Evolutionary conservation across 2,888 invertebrate species (phyloP).

Genomic region (Amphipoea oculea): DNA sequence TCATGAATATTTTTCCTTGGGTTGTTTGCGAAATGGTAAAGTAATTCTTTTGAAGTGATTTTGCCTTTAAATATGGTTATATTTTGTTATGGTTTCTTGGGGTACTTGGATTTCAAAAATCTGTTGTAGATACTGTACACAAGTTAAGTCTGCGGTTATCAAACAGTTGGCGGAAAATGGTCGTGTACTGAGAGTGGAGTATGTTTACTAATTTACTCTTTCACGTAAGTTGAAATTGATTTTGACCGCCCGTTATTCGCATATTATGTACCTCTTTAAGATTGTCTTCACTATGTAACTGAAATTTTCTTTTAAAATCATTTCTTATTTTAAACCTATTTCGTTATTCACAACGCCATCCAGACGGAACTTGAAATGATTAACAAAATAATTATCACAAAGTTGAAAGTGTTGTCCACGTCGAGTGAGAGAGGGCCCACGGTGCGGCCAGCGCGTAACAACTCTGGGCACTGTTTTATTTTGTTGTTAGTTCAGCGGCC

Average conservation of each 20-base stretch:
- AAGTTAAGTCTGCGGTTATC: not conserved
- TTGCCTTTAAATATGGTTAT: conserved; percentile 8
- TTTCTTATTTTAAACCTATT: not conserved
- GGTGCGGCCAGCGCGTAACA: conserved; percentile 40
- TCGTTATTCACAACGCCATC: not conserved
- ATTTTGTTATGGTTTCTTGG: conserved; percentile 6
- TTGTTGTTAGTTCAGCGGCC: conserved; percentile 45
- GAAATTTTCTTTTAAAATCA: not conserved
- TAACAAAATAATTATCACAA: conserved; percentile 47
- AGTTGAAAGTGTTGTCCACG: conserved; percentile 31
- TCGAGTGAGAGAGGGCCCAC: conserved; percentile 29
- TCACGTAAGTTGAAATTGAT: not conserved
- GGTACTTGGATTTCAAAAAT: conserved; percentile 3
- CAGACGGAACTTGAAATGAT: conserved; percentile 31
- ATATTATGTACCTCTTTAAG: not conserved
- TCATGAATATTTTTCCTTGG: conserved; percentile 55
- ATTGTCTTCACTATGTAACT: not conserved
- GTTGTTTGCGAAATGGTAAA: conserved; percentile 44
- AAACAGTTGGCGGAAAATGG: not conserved
- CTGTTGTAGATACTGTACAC: not conserved
- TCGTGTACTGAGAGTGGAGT: not conserved
- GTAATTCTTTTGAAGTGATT: conserved; percentile 44
- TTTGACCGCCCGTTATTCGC: not conserved
- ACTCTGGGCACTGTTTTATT: conserved; percentile 54
- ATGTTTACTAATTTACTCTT: not conserved